Base-by-base conservation (phyloP, 2,888 invertebrate genomes). In the Eupithecia insigniata region DNA sequence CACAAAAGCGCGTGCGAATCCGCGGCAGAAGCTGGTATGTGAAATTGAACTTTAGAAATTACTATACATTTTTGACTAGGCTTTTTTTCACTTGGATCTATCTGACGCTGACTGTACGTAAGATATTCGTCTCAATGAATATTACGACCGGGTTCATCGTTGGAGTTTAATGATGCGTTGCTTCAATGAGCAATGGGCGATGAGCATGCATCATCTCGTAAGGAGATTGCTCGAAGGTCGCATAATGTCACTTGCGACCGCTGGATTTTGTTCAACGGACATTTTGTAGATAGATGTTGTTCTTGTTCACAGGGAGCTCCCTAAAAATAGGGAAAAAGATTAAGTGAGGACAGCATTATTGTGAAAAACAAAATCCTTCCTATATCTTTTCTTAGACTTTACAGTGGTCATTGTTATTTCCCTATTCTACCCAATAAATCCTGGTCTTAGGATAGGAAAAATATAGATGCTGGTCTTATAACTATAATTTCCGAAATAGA, bases 131-230 rank as follows among this genome's bases (percentile, higher is more conserved):
- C 36, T 64, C 26, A 22, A 64, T 64, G 36, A 64, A 36, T 34
- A 26, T 64, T 8, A 64, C 22, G 64, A 64, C 34, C 26, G 36
- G 36, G 12, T 39, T 64, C 22, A 36, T 34, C 43, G 73, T 70
- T 26, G 67, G 70, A 30, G 67, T 26, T 34, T 55, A 68, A 70
- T 70, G 32, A 39, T 58, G 71, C 55, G 60, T 18, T 61, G 55
- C 69, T 69, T 30, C 71, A 74, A 34, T 71, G 71, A 67, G 58
- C 66, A 62, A 55, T n/a, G 22, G 51, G 51, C 70, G 70, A 51
- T 69, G 71, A 64, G 30, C 62, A 66, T 62, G 34, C 34, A 65
- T 68, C 28, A 61, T 30, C 66, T 66, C 58, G 36, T 71, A 58
- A 74, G 67, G 62, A 69, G 64, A 22, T 12, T 51, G 55, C 43